Base-by-base conservation (phyloP, 23 tunicate species). In the Ascidia mentula region DNA sequence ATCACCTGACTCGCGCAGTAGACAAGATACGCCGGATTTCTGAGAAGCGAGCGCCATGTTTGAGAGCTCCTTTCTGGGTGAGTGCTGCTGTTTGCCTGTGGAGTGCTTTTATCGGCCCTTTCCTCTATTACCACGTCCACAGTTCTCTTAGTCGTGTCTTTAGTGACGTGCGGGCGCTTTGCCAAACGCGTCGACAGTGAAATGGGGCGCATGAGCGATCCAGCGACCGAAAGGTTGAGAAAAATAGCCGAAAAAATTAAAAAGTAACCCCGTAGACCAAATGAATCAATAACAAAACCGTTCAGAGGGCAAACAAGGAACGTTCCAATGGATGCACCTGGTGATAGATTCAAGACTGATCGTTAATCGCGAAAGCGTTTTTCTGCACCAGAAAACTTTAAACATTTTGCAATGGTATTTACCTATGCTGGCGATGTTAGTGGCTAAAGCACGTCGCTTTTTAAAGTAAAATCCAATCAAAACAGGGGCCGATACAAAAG, bases 351-450 rank as follows among this genome's bases (percentile, higher is more conserved):
- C 18, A 53, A 53, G 65, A 53, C 65, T 26, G 65, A 53, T 53
- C 7, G 13, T 53, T 53, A 26, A 28, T 53, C 28, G 28, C 13
- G 13, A 9, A 20, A 9, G 13, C 4, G 24, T 3, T 53, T 53
- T 53, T 53, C 65, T 30, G 75, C 17, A 70, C 20, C 18, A 18
- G 24, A 31, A 26, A 69, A 18, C 12, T 74, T 18, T 61, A 38
- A 74, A 36, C 13, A 33, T n/a, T 36, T 33, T 18, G 42, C 22
- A n/a, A 36, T 40, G 80, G 34, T 69, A 60, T 73, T 40, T 82
- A 91, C 97, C 97, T 76, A 91, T 82, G 87, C 97, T 91, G 0
- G 97, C 97, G 31, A 91, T 32, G 73, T 91, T 91, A 34, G 89
- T 91, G 20, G 97, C 97, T 30, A 91, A 73, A 8, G 97, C 82